These are phyloP conservation scores for Drosophila emarginata DNA, from an alignment of 2,888 invertebrate species.

Conservation along the genomic window DNA sequence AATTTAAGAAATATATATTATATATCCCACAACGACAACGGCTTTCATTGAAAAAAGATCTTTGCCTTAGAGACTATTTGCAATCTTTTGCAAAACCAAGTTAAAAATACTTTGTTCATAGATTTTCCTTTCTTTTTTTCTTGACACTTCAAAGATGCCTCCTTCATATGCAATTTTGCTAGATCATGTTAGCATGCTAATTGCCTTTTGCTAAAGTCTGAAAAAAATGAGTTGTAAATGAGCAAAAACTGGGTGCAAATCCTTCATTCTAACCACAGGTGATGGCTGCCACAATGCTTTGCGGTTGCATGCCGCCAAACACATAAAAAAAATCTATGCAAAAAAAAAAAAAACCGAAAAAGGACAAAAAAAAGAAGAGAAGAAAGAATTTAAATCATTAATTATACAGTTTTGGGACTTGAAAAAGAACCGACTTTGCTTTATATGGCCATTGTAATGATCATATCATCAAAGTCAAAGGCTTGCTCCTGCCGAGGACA, in stretches of 20 bases:
- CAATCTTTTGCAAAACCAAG: neutral
- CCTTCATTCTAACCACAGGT: conserved; percentile 25
- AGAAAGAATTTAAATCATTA: conserved; percentile 3
- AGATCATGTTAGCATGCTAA: conserved; percentile 65
- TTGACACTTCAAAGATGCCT: conserved; percentile 58
- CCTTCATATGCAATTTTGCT: conserved; percentile 38
- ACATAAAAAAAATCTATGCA: conserved; percentile 39
- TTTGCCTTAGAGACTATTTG: neutral
- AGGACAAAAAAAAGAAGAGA: neutral
- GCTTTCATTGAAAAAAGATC: neutral
- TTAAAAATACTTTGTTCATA: neutral
- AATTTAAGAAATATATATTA: too few species aligned
- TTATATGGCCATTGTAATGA: conserved; percentile 53
- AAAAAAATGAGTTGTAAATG: conserved; percentile 76
- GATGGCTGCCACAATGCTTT: conserved; percentile 48
- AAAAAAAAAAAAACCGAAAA: conserved; percentile 18
- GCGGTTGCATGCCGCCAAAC: conserved; percentile 38
- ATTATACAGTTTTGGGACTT: conserved; percentile 30
- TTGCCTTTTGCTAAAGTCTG: conserved; percentile 62
- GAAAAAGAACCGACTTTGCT: conserved; percentile 53
- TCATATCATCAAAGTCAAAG: conserved; percentile 63
- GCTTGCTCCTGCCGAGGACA: conserved; percentile 49
- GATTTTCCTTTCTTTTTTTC: neutral
- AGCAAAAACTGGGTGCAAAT: conserved; percentile 54
- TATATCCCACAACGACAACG: too few species aligned